Base-by-base conservation (phyloP, 2,888 invertebrate species). In the Plusia festucae region DNA sequence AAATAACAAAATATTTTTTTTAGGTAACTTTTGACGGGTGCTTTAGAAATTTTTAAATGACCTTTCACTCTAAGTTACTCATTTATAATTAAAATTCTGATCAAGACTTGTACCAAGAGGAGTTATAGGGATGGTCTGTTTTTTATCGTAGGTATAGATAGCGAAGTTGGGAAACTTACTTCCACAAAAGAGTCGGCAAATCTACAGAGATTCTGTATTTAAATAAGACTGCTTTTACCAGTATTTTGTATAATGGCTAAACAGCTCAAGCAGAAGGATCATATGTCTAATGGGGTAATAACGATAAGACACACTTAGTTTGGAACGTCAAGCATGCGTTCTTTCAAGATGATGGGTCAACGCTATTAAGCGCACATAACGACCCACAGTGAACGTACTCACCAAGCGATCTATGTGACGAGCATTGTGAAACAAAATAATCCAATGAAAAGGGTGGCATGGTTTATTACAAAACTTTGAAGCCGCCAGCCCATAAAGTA, bases 241-340 rank as follows among this genome's bases (percentile, higher is more conserved):
- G 40, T n/a, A 4, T n/a, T 40, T 6, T 40, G 30, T n/a, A 1
- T 18, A 49, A 49, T 20, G 18, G 11, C 46, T 20, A 5, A 11
- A n/a, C n/a, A n/a, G n/a, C n/a, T n/a, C n/a, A 18, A 9, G 9
- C 46, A 18, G 11, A 3, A 18, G 18, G 20, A 20, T 49, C 18
- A 49, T 11, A 18, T 49, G 46, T 49, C 46, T 49, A 49, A 49
- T 18, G 46, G 8, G 46, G 46, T 49, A 49, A 49, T 49, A 18
- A 20, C 7, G 46, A 49, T 49, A 49, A 20, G 20, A 20, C 18
- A 8, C 20, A 20, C 46, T 20, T 20, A 20, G 11, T 20, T 20
- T 8, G 18, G 20, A 18, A 20, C 11, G 46, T 49, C 11, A 49
- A 11, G 46, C 20, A 11, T 49, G 46, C 46, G 20, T 49, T 49